phyloP scores from a whole-genome alignment of 2,113 vertebrate genomes.

The Odobenus rosmarus region DNA sequence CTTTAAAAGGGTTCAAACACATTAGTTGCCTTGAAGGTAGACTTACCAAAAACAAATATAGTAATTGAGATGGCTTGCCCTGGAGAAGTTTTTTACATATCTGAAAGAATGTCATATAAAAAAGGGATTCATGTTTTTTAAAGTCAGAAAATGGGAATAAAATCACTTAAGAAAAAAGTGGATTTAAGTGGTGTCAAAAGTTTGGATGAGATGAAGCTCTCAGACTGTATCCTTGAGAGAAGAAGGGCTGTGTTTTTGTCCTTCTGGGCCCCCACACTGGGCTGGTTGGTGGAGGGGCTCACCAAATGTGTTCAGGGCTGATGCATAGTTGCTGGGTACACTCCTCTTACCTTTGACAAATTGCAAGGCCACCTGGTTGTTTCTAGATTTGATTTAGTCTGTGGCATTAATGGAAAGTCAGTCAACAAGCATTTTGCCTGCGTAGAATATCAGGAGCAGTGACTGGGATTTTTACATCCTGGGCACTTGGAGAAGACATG shows the following conservation, averaged over 20 bases:
- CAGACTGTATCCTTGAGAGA: neutral
- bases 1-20: neutral
- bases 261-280: neutral
- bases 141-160: constrained; percentile 8
- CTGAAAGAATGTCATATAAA: neutral
- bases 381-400: neutral
- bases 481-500: neutral
- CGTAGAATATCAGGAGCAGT: neutral
- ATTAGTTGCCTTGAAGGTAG: constrained; percentile 26
- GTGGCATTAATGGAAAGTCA: neutral
- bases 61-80: neutral
- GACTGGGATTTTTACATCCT: neutral
- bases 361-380: neutral
- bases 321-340: neutral
- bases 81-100: constrained; percentile 6
- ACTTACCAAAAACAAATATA: neutral
- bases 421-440: neutral
- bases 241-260: neutral
- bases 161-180: neutral
- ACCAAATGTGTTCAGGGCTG: neutral
- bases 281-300: neutral
- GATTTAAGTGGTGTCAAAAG: neutral
- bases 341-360: neutral
- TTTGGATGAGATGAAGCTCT: neutral
- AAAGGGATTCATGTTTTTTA: neutral